These are phyloP conservation scores for Triops longicaudatus DNA, from an alignment of 1,140 invertebrate genomes.

Conservation along the genomic window DNA sequence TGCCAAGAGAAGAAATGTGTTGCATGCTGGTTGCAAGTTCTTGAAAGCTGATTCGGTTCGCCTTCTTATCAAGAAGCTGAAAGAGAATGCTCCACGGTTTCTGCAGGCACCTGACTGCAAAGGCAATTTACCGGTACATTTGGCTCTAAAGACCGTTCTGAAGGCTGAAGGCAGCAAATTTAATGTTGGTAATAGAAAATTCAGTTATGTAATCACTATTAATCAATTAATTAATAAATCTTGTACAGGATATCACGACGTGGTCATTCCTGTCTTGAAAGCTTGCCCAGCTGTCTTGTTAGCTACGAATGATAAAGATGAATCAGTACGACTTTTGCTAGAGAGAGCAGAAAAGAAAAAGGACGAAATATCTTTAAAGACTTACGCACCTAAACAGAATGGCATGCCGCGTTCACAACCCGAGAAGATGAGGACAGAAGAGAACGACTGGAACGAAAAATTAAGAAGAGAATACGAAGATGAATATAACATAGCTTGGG, in stretches of 20 bases:
- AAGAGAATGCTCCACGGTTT: not conserved
- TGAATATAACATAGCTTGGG: conserved; percentile 23
- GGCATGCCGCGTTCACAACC: not conserved
- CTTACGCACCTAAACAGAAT: conserved; percentile 13
- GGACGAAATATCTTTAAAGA: not conserved
- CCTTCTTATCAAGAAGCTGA: not conserved
- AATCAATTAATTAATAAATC: not conserved
- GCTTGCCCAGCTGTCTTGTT: not conserved
- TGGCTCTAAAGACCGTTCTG: conserved; percentile 21
- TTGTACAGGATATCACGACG: conserved; percentile 20
- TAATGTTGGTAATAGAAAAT: conserved; percentile 15
- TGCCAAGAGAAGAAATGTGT: conserved; percentile 17
- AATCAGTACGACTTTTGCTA: conserved; percentile 17
- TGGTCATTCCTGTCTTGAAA: conserved; percentile 18
- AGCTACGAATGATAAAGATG: not conserved
- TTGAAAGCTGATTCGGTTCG: conserved; percentile 12
- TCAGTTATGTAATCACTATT: not conserved
- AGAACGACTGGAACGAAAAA: conserved; percentile 22
- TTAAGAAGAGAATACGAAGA: conserved; percentile 23
- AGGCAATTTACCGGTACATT: conserved; percentile 21
- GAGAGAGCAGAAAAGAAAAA: conserved; percentile 13
- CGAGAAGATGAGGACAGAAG: not conserved
- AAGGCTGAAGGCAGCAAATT: conserved; percentile 13
- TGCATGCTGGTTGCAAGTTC: conserved; percentile 17
- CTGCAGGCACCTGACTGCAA: conserved; percentile 10